A percentile compares a stretch with the other conserved stretches of the same genome.
These are phyloP conservation scores for Ectropis grisescens DNA, from an alignment of 1,140 invertebrate genomes.

Conservation along the genomic window DNA sequence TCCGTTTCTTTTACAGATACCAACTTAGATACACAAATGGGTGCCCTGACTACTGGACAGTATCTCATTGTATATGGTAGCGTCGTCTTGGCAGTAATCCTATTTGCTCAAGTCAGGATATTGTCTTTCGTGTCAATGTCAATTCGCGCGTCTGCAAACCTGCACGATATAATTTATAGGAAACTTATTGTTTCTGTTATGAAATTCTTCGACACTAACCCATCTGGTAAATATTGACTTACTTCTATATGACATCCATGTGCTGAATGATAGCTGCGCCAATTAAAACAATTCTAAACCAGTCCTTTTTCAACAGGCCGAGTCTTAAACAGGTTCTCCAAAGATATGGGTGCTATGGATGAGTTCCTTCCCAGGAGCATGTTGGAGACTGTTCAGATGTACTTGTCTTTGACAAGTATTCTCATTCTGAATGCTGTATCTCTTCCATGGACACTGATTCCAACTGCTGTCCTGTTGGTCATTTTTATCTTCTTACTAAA, in stretches of 20 bases:
- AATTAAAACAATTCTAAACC: too few species aligned
- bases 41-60: slow-evolving; percentile 32
- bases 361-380: slow-evolving; percentile 85
- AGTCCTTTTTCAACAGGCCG: too few species aligned
- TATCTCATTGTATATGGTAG: slow-evolving; percentile 36
- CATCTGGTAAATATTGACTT: too few species aligned
- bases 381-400: slow-evolving; percentile 81
- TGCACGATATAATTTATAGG: slow-evolving; percentile 78
- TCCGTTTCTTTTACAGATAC: too few species aligned
- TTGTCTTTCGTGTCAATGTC: slow-evolving; percentile 71
- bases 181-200: slow-evolving; percentile 75
- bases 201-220: slow-evolving; percentile 79
- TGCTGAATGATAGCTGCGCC: too few species aligned
- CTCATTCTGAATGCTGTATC: slow-evolving; percentile 79
- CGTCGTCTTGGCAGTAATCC: slow-evolving; percentile 34
- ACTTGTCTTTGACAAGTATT: slow-evolving; percentile 74
- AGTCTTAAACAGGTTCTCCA: slow-evolving; percentile 71
- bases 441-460: slow-evolving; percentile 78
- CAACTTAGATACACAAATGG: slow-evolving; percentile 30
- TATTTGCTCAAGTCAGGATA: slow-evolving; percentile 45
- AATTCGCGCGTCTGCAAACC: slow-evolving; percentile 72
- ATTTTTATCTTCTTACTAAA: slow-evolving; percentile 78
- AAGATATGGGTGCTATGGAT: slow-evolving; percentile 79
- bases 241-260: too few species aligned
- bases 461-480: slow-evolving; percentile 75